Evolutionary conservation across 2,888 invertebrate species (phyloP).

Genomic region (Cabera pusaria): DNA sequence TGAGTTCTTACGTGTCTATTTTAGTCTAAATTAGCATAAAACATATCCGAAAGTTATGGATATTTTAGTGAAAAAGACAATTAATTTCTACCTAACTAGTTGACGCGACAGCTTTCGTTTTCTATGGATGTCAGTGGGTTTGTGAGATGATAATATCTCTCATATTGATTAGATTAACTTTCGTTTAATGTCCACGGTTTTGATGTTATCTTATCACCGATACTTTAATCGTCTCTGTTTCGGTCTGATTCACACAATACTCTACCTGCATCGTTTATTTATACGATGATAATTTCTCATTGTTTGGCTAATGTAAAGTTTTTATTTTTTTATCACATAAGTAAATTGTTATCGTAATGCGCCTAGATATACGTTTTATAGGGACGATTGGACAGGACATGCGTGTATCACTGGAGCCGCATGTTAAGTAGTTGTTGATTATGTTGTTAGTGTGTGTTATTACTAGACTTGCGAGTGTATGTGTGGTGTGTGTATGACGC

Average conservation of each 20-base stretch:
- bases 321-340: constrained; percentile 2
- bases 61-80: constrained; percentile 9
- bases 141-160: constrained; percentile 31
- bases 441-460: constrained; percentile 44
- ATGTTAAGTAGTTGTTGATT: constrained; percentile 62
- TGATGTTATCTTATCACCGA: constrained; percentile 20
- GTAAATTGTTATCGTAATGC: constrained; percentile 13
- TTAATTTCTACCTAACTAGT: constrained; percentile 11
- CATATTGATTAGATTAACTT: constrained; percentile 38
- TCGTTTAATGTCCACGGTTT: constrained; percentile 31
- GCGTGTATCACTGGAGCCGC: constrained; percentile 47
- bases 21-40: constrained; percentile 6
- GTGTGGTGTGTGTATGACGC: constrained; percentile 63
- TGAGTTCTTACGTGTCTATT: constrained; percentile 8
- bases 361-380: constrained; percentile 15
- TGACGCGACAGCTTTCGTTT: constrained; percentile 34
- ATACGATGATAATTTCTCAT: not conserved
- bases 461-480: constrained; percentile 40
- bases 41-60: constrained; percentile 16
- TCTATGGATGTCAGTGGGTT: constrained; percentile 33
- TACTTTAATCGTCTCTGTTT: constrained; percentile 26
- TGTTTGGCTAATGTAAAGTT: constrained; percentile 2
- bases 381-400: constrained; percentile 41
- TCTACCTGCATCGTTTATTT: constrained; percentile 10
- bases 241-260: constrained; percentile 30